These are phyloP conservation scores for Mechanitis messenoides DNA, from an alignment of 2,888 invertebrate genomes.

Conservation along the genomic window DNA sequence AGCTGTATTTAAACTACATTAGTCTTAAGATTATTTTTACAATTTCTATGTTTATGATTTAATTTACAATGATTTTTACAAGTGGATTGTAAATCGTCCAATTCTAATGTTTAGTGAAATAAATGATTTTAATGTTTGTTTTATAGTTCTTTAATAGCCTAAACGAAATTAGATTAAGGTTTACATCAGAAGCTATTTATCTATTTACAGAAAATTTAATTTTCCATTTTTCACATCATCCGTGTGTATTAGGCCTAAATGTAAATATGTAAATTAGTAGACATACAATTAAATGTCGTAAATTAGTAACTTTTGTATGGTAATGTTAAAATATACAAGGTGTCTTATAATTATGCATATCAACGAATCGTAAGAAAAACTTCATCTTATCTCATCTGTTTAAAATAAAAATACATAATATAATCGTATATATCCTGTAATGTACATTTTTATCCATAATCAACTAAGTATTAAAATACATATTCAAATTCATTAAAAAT, in stretches of 20 bases:
- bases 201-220: conserved; percentile 22
- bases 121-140: conserved; percentile 25
- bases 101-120: conserved; percentile 25
- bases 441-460: conserved; percentile 10
- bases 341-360: conserved; percentile 76
- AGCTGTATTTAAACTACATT: conserved; percentile 17
- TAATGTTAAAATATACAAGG: conserved; percentile 67
- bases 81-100: conserved; percentile 36
- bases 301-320: conserved; percentile 60
- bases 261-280: conserved; percentile 64
- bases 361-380: conserved; percentile 67
- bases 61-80: conserved; percentile 30
- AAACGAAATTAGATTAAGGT: conserved; percentile 6
- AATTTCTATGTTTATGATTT: conserved; percentile 30
- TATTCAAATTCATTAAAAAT: too few species aligned
- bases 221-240: conserved; percentile 25
- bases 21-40: conserved; percentile 31
- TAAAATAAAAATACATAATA: conserved; percentile 20
- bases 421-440: conserved; percentile 5
- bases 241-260: conserved; percentile 38
- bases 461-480: background rate
- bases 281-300: conserved; percentile 32
- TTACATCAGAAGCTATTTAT: conserved; percentile 21
- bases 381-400: conserved; percentile 27
- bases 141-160: conserved; percentile 18